A percentile compares a stretch with the other conserved stretches of the same genome.
Evolutionary conservation across 2,113 vertebrate species (phyloP).

Genomic region (Actinemys pallida): DNA sequence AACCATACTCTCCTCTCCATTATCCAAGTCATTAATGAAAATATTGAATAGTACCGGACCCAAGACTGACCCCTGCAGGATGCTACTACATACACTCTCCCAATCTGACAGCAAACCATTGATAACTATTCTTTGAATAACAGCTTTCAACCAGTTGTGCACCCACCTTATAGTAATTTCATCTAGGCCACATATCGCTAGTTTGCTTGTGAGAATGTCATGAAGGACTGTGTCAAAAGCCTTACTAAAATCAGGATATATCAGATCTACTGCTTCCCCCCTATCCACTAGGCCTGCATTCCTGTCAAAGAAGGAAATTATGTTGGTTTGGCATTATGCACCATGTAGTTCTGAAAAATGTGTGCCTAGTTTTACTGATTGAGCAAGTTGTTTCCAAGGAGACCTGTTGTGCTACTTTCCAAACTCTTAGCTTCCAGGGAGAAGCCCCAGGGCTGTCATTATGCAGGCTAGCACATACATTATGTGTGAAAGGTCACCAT

Average conservation of each 20-base stretch:
- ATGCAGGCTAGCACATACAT: not conserved
- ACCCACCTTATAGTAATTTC: not conserved
- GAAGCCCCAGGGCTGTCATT: not conserved
- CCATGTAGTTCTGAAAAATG: not conserved
- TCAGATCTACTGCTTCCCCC: not conserved
- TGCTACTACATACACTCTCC: not conserved
- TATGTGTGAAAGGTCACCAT: not conserved
- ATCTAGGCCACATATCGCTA: not conserved
- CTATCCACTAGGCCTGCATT: not conserved
- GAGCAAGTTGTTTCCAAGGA: conserved; percentile 14
- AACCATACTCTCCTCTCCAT: not conserved
- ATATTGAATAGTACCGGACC: not conserved
- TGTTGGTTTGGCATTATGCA: not conserved
- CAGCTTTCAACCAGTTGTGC: not conserved
- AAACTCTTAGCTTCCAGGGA: not conserved
- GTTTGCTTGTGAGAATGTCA: not conserved
- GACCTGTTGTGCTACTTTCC: not conserved
- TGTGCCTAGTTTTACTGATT: conserved; percentile 1
- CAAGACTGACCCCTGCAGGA: not conserved
- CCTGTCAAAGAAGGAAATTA: not conserved
- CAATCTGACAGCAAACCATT: not conserved
- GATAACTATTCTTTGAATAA: not conserved
- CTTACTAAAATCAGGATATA: not conserved
- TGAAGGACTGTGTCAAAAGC: not conserved
- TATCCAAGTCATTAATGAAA: not conserved